Base-by-base conservation (phyloP, 2,797 vertebrate species). In the Lophius americanus region DNA sequence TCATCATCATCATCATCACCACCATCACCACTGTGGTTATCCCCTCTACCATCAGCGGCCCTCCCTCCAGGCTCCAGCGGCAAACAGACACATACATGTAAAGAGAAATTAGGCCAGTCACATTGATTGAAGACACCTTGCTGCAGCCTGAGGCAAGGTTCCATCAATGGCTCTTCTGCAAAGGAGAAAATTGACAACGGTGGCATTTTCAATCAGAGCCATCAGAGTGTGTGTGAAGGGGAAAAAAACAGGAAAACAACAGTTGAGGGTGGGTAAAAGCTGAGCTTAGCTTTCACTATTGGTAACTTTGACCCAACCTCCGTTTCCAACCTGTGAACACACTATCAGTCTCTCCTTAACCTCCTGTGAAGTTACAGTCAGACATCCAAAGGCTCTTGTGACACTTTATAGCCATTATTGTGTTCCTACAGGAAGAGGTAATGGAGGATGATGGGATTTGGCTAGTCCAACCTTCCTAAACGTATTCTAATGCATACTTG, bases 101-200 rank as follows among this genome's bases (percentile, higher is more conserved):
- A 69, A 90, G 89, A 91, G 89, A 87, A 39, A 79, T 73, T 35
- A 69, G 70, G 73, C 68, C 61, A 52, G 87, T 68, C 1, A 85
- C 91, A 93, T 89, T 91, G 93, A 93, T 93, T 89, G 92, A 91
- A 92, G 93, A 93, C 77, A 81, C 83, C 87, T 81, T 82, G 89
- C 90, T 87, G 88, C 81, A 79, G 91, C 69, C 73, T 82, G 86
- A 92, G 88, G 84, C 91, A 85, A 91, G 84, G 90, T 86, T 90
- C 88, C 93, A 90, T 92, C 92, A 93, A 90, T 87, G 93, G 88
- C 84, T 93, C 89, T 86, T 94, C 93, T 94, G 93, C 90, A 89
- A 93, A 93, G 88, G 84, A 92, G 88, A 93, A 82, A 91, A 91
- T 92, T 83, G 90, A 93, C 88, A 92, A 81, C 39, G 88, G 86